A percentile compares a stretch with the other conserved stretches of the same genome.
These are phyloP conservation scores for Manacus vitellinus DNA, from an alignment of 2,113 vertebrate genomes.

Conservation along the genomic window DNA sequence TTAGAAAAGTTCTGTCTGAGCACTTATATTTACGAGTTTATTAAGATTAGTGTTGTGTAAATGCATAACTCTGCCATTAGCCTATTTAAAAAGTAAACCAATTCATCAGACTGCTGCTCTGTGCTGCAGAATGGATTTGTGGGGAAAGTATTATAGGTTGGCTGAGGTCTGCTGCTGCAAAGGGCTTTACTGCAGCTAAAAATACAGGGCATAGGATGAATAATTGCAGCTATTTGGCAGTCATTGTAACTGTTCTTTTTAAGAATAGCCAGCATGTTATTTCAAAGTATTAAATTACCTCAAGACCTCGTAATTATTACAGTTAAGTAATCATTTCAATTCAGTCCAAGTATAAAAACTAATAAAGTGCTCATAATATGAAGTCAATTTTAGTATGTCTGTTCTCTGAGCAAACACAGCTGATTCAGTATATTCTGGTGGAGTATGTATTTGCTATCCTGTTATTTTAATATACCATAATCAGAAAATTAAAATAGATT, in stretches of 20 bases:
- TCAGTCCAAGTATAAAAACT: slow-evolving; percentile 41
- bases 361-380: slow-evolving; percentile 23
- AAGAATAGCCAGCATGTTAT: slow-evolving; percentile 42
- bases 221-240: slow-evolving; percentile 35
- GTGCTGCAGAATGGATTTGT: background rate
- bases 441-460: slow-evolving; percentile 10
- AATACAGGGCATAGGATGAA: background rate
- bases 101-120: background rate
- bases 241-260: slow-evolving; percentile 6
- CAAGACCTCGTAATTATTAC: slow-evolving; percentile 30
- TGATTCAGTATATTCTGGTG: slow-evolving; percentile 37
- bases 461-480: slow-evolving; percentile 38
- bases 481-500: slow-evolving; percentile 36
- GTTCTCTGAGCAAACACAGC: slow-evolving; percentile 23
- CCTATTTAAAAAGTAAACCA: background rate
- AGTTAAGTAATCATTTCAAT: slow-evolving; percentile 56
- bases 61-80: background rate
- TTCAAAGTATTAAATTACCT: slow-evolving; percentile 46
- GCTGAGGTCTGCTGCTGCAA: background rate
- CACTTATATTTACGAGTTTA: background rate
- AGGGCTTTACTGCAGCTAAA: background rate
- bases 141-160: background rate
- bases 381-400: slow-evolving; percentile 34
- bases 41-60: background rate
- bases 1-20: background rate